Evolutionary conservation across 2,113 vertebrate genomes (phyloP).

Genomic region (Pelvicachromis taeniatus): DNA sequence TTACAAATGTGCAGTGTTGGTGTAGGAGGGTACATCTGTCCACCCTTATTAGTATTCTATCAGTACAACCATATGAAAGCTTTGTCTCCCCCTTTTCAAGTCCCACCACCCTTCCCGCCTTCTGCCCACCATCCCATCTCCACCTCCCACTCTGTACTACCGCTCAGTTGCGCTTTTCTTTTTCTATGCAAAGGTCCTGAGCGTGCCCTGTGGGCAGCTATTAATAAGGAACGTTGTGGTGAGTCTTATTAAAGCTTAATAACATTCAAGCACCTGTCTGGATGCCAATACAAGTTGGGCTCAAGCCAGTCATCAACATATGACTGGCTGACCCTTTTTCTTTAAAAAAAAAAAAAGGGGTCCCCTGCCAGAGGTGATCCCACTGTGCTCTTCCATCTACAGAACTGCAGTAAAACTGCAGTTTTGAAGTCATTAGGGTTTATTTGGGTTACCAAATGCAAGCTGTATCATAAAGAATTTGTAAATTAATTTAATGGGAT

Average conservation of each 20-base stretch:
- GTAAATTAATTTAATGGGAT: neutral
- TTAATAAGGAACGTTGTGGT: conserved; percentile 68
- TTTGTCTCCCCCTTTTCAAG: conserved; percentile 31
- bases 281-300: conserved; percentile 42
- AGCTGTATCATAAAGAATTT: neutral
- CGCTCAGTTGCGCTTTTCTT: conserved; percentile 12
- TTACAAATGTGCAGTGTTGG: neutral
- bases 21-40: conserved; percentile 2
- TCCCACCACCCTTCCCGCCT: neutral
- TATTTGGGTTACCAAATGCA: neutral
- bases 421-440: neutral
- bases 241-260: conserved; percentile 72
- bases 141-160: neutral
- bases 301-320: conserved; percentile 58
- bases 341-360: neutral
- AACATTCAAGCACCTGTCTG: conserved; percentile 53
- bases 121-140: neutral
- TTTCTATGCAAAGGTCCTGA: conserved; percentile 48
- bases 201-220: conserved; percentile 56
- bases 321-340: too few species aligned
- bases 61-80: conserved; percentile 34
- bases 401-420: neutral
- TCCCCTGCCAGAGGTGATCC: conserved; percentile 6
- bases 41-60: conserved; percentile 44
- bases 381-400: conserved; percentile 28